phyloP scores from a whole-genome alignment of 2,113 vertebrate genomes.

The Alces alces region DNA sequence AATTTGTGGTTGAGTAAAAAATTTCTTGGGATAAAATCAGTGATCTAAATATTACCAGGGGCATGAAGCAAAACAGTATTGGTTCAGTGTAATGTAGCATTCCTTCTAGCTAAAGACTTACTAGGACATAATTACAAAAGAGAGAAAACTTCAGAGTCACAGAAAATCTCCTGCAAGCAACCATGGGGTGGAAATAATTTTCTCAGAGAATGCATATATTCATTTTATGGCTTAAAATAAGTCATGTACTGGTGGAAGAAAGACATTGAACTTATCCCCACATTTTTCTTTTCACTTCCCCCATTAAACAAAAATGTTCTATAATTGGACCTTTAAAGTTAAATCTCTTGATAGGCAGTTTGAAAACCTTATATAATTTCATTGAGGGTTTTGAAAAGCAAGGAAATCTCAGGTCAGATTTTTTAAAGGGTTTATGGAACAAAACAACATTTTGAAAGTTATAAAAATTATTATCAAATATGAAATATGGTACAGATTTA shows the following conservation, averaged over 20 bases:
- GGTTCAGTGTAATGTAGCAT: neutral
- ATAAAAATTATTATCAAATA: slow-evolving; percentile 25
- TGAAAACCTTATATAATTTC: slow-evolving; percentile 52
- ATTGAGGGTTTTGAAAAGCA: neutral
- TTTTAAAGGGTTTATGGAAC: slow-evolving; percentile 31
- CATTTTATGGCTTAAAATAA: slow-evolving; percentile 15
- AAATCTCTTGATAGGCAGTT: slow-evolving; percentile 5
- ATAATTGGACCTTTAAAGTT: slow-evolving; percentile 33
- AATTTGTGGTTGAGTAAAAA: neutral
- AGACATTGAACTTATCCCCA: neutral
- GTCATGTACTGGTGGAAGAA: neutral
- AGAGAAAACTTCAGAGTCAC: neutral
- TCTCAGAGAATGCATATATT: neutral
- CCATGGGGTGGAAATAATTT: neutral
- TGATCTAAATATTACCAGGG: neutral
- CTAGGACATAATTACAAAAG: neutral
- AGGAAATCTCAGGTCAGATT: slow-evolving; percentile 48
- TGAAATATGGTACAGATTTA: neutral
- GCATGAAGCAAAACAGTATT: neutral
- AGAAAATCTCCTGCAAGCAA: neutral
- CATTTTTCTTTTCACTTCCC: slow-evolving; percentile 1
- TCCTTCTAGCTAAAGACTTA: neutral
- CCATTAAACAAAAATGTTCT: slow-evolving; percentile 23
- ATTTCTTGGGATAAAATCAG: neutral
- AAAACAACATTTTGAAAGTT: slow-evolving; percentile 40